Evolutionary conservation across 2,113 vertebrate species (phyloP), one percentile per base, ranked within the genome.

Genomic region (Stigmatopora nigra): DNA sequence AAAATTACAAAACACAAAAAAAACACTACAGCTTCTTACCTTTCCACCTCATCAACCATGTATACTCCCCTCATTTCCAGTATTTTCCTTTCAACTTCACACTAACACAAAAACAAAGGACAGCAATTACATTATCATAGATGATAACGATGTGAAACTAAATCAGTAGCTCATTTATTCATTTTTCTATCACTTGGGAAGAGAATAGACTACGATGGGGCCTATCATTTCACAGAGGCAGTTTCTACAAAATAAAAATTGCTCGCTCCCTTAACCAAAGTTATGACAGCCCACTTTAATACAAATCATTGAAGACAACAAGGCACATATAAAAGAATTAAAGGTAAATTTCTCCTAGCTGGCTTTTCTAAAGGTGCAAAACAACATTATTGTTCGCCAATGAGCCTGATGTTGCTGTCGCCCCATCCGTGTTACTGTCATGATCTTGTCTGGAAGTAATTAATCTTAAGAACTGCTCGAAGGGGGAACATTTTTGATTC

Each of bases 91-190:
- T 38, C 58, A 72, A 20, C 58, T 66, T 62, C 61, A 20, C 57
- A 38, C 65, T 65, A 68, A 44, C 56, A 15, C 65, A 58, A 47
- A 77, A 41, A 86, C 84, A 88, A 88, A 86, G 83, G 80, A 79
- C 38, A 45, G 68, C 80, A 82, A 88, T 88, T 88, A 88, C 84
- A 84, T 84, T 72, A 84, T 75, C 68, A 84, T 72, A 84, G 76
- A 69, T 53, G 88, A 88, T 88, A 86, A 88, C 84, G 75, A 77
- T 44, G 74, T 75, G 80, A 84, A 88, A 86, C 82, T 82, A 41
- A 87, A 84, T 87, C 79, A 83, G 77, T 71, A 73, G 72, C 70
- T 84, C 84, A 83, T 85, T 86, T 81, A 84, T 84, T 85, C 82
- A 89, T 88, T 83, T 77, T 67, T 87, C 82, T 79, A 78, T 82